Conservation (phyloP, 1,140 invertebrate species). For the Littorina saxatilis region DNA sequence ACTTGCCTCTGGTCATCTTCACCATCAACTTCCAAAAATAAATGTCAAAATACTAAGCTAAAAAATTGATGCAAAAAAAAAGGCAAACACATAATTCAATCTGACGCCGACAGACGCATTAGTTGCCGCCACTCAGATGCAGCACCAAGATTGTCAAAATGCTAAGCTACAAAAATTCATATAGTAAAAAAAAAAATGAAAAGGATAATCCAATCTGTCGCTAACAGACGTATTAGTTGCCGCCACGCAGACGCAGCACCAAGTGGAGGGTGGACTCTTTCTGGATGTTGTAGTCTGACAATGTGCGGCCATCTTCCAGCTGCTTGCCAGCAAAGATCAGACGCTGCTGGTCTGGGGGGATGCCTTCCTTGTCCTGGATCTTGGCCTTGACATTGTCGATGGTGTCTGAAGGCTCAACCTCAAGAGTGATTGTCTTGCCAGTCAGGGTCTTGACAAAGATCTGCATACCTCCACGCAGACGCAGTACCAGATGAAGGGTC, state of each 20-base stretch:
- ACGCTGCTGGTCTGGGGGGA: conserved; percentile 87
- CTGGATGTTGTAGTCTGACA: conserved; percentile 88
- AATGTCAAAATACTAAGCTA: no score
- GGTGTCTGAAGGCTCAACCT: conserved; percentile 92
- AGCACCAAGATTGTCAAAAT: no score
- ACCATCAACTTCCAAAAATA: no score
- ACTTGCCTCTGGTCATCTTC: no score
- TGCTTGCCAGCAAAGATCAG: conserved; percentile 81
- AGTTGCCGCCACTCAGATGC: no score
- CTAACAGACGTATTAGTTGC: conserved; percentile 87
- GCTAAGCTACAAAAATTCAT: no score
- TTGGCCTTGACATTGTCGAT: conserved; percentile 69
- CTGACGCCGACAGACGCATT: no score
- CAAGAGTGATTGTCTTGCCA: conserved; percentile 96
- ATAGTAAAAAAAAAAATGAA: neutral
- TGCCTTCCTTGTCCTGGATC: conserved; percentile 82
- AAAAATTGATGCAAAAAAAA: no score
- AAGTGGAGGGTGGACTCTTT: conserved; percentile 88
- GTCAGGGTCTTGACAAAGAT: conserved; percentile 60
- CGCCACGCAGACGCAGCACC: conserved; percentile 87
- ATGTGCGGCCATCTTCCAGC: conserved; percentile 81
- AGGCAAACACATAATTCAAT: no score
- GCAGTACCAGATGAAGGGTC: conserved; percentile 83
- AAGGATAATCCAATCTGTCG: neutral
- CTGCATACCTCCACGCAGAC: conserved; percentile 76